phyloP scores from a whole-genome alignment of 2,113 vertebrate species.

The Lota lota region DNA sequence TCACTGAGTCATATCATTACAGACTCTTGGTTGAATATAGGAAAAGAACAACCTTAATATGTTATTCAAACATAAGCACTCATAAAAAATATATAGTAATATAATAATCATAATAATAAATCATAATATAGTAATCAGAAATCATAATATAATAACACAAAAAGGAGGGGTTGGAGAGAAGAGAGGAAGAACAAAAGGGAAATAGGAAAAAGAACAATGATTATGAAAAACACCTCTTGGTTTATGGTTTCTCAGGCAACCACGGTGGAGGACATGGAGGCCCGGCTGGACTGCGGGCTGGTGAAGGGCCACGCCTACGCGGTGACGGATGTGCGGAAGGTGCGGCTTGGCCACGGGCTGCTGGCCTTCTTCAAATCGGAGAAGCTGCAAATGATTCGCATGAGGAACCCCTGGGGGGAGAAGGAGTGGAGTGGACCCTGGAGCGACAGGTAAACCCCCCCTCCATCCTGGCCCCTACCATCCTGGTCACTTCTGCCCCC shows the following conservation, averaged over 20 bases:
- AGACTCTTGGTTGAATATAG: too few relatives aligned
- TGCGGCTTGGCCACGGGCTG: conserved; percentile 89
- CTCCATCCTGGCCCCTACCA: conserved; percentile 5
- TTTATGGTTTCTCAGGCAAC: conserved; percentile 73
- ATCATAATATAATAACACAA: too few relatives aligned
- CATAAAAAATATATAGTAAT: too few relatives aligned
- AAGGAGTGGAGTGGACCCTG: conserved; percentile 96
- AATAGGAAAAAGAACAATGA: neutral
- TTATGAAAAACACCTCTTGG: neutral
- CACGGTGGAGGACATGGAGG: conserved; percentile 90
- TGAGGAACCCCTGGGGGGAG: conserved; percentile 97
- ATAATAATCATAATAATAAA: too few relatives aligned
- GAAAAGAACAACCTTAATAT: neutral
- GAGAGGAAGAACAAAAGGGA: too few relatives aligned
- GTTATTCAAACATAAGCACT: neutral
- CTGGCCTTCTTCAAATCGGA: conserved; percentile 94
- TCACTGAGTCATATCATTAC: too few relatives aligned
- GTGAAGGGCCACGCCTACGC: conserved; percentile 96
- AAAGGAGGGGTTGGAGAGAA: too few relatives aligned
- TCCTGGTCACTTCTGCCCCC: neutral
- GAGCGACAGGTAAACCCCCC: conserved; percentile 88
- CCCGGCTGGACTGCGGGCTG: conserved; percentile 86
- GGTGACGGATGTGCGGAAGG: conserved; percentile 87
- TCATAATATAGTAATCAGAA: too few relatives aligned
- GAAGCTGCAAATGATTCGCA: conserved; percentile 95